These are phyloP conservation scores for Linepithema humile DNA, from an alignment of 1,140 invertebrate species.

Conservation along the genomic window DNA sequence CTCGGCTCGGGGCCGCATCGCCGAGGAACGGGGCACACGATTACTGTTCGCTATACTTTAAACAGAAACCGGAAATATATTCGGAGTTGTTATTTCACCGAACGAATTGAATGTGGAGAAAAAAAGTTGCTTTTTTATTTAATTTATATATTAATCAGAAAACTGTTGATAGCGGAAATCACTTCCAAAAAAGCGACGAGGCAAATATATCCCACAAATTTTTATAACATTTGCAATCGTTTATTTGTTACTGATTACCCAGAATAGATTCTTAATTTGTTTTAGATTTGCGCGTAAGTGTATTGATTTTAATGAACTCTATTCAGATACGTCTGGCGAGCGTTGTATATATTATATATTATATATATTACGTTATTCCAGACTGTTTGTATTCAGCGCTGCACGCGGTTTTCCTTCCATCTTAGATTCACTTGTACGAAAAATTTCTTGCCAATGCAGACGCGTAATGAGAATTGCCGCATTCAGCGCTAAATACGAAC, in stretches of 20 bases:
- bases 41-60: neutral
- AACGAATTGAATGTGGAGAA: too few species aligned
- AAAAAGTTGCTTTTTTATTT: neutral
- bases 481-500: conserved; percentile 25
- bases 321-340: conserved; percentile 5
- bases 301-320: conserved; percentile 21
- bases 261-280: neutral
- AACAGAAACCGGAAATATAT: neutral
- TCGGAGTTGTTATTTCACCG: neutral
- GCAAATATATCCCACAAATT: conserved; percentile 20
- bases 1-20: conserved; percentile 10
- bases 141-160: conserved; percentile 11
- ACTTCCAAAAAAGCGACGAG: neutral
- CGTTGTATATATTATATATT: conserved; percentile 35
- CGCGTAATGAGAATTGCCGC: neutral
- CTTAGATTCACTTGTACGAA: too few species aligned
- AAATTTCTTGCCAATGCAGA: too few species aligned
- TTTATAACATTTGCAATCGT: conserved; percentile 17
- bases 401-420: neutral
- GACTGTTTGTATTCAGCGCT: conserved; percentile 14
- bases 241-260: conserved; percentile 17
- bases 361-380: conserved; percentile 11
- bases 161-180: neutral
- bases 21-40: conserved; percentile 28
- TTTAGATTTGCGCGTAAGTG: neutral